Conservation (phyloP, 2,113 vertebrate genomes). For the Rhabdomys dilectus region DNA sequence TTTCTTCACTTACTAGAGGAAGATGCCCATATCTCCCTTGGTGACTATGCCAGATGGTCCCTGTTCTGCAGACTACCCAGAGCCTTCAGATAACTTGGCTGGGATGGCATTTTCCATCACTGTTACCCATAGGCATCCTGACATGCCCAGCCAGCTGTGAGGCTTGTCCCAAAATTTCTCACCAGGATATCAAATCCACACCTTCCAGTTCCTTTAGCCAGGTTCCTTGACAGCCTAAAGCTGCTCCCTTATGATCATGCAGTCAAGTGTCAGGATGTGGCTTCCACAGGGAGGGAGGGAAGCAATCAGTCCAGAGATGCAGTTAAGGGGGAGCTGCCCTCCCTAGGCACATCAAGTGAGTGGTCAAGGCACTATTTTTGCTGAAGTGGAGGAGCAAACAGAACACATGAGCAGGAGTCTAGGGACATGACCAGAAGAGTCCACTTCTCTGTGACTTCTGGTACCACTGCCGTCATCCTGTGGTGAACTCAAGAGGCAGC, state of each 20-base stretch:
- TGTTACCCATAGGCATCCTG: not conserved
- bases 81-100: not conserved
- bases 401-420: not conserved
- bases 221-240: not conserved
- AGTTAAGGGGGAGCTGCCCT: not conserved
- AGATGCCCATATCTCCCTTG: not conserved
- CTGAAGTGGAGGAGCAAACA: not conserved
- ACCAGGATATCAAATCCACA: not conserved
- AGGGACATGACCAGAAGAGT: not conserved
- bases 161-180: not conserved
- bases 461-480: not conserved
- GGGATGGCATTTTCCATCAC: not conserved
- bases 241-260: not conserved
- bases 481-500: not conserved
- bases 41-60: not conserved
- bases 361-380: not conserved
- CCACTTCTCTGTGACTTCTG: not conserved
- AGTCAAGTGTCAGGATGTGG: not conserved
- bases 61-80: not conserved
- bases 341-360: not conserved
- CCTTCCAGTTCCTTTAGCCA: not conserved
- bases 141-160: not conserved
- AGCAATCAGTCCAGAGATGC: not conserved
- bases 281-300: not conserved
- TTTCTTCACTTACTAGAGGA: not conserved